phyloP scores from a whole-genome alignment of 2,797 vertebrate genomes.

The Enteromius anoplus region DNA sequence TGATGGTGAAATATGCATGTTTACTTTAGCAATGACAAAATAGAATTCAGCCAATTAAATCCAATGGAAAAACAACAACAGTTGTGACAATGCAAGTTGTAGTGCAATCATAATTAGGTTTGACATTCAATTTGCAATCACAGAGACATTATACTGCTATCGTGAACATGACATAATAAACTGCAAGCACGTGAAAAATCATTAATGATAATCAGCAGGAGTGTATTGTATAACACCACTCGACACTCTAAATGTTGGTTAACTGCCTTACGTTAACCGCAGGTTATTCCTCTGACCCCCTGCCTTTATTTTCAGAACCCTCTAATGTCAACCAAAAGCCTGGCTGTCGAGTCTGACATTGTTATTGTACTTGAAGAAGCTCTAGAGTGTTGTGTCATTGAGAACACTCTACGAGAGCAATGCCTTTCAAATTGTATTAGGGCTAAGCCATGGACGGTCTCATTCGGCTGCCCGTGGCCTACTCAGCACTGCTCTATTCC shows the following conservation, averaged over 20 bases:
- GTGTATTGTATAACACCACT: neutral
- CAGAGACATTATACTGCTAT: conserved; percentile 17
- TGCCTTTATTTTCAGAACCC: conserved; percentile 51
- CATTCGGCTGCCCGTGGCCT: conserved; percentile 64
- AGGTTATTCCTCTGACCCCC: conserved; percentile 54
- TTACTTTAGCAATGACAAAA: conserved; percentile 14
- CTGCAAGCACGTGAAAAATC: conserved; percentile 21
- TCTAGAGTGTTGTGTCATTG: conserved; percentile 65
- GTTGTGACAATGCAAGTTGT: neutral
- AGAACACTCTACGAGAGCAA: conserved; percentile 65
- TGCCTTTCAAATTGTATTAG: conserved; percentile 71
- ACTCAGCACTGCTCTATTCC: conserved; percentile 59
- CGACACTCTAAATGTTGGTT: neutral
- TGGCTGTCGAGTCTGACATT: conserved; percentile 55
- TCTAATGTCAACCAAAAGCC: conserved; percentile 58
- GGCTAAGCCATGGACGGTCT: conserved; percentile 60
- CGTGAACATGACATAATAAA: neutral
- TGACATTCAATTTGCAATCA: conserved; percentile 33
- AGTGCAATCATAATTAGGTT: conserved; percentile 2
- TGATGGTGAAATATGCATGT: conserved; percentile 20
- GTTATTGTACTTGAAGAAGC: conserved; percentile 67
- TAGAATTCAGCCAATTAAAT: conserved; percentile 20
- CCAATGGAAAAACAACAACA: neutral
- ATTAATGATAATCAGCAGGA: conserved; percentile 22
- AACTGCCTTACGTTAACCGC: conserved; percentile 1